phyloP scores from a whole-genome alignment of 2,888 invertebrate species.

The Coelogynopora nodosa region DNA sequence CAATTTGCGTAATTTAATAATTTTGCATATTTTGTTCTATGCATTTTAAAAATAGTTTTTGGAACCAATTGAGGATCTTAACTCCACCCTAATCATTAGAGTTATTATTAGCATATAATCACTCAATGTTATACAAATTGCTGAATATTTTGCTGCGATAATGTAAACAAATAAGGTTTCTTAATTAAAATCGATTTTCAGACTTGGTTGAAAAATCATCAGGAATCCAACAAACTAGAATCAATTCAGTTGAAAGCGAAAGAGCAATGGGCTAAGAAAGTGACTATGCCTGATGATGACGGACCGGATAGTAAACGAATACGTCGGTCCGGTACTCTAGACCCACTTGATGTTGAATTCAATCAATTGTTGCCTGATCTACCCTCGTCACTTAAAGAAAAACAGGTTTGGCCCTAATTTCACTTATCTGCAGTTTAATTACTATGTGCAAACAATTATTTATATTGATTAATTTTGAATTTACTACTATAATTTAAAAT shows the following conservation, averaged over 20 bases:
- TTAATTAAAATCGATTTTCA: too few species aligned
- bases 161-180: neutral
- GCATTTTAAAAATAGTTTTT: too few species aligned
- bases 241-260: conserved; percentile 55
- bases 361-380: conserved; percentile 53
- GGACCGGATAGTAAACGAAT: conserved; percentile 50
- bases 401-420: neutral
- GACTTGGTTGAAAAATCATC: conserved; percentile 57
- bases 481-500: neutral
- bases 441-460: too few species aligned
- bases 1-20: too few species aligned
- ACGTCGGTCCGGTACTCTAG: conserved; percentile 53
- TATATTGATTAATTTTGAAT: neutral
- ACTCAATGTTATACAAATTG: neutral
- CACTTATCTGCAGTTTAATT: too few species aligned
- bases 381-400: neutral
- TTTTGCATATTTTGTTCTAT: too few species aligned
- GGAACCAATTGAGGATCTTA: too few species aligned
- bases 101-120: too few species aligned
- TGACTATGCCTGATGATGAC: conserved; percentile 48
- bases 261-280: conserved; percentile 52
- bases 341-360: conserved; percentile 53
- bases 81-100: too few species aligned
- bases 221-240: conserved; percentile 55
- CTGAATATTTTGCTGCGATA: neutral